These are phyloP conservation scores for Sweltsa coloradensis DNA, from an alignment of 1,140 invertebrate species.

Conservation along the genomic window DNA sequence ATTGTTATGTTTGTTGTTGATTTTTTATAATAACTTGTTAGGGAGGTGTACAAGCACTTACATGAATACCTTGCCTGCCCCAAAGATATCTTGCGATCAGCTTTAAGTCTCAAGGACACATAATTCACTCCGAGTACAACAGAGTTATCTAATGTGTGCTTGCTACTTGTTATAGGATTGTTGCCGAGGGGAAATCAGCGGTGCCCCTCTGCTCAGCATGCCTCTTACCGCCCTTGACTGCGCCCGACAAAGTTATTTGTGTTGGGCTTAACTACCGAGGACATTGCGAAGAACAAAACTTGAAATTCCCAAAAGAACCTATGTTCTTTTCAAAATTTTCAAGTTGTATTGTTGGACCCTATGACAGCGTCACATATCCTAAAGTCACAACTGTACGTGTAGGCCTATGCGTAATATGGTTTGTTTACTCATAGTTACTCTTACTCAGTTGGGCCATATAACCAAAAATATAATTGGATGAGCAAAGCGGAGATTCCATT, in stretches of 20 bases:
- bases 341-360: slow-evolving; percentile 63
- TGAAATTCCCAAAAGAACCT: slow-evolving; percentile 54
- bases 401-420: too few species aligned
- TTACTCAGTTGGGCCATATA: background rate
- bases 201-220: slow-evolving; percentile 37
- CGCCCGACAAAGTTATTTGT: slow-evolving; percentile 65
- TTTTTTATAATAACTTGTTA: too few species aligned
- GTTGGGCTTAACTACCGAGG: slow-evolving; percentile 68
- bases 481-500: too few species aligned
- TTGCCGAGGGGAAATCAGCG: slow-evolving; percentile 38
- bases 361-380: slow-evolving; percentile 57
- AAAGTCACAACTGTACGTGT: slow-evolving; percentile 35
- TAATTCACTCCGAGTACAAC: too few species aligned
- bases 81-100: too few species aligned
- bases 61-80: too few species aligned
- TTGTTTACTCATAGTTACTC: background rate
- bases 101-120: too few species aligned
- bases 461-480: too few species aligned
- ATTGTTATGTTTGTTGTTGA: too few species aligned
- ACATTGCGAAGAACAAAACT: slow-evolving; percentile 64
- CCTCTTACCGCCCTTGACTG: slow-evolving; percentile 49
- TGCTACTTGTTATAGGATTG: slow-evolving; percentile 32
- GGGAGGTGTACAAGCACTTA: too few species aligned
- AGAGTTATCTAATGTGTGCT: too few species aligned
- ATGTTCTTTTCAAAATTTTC: slow-evolving; percentile 69